Base-by-base conservation (phyloP, 2,888 invertebrate species). In the Fissipunctia ypsillon region DNA sequence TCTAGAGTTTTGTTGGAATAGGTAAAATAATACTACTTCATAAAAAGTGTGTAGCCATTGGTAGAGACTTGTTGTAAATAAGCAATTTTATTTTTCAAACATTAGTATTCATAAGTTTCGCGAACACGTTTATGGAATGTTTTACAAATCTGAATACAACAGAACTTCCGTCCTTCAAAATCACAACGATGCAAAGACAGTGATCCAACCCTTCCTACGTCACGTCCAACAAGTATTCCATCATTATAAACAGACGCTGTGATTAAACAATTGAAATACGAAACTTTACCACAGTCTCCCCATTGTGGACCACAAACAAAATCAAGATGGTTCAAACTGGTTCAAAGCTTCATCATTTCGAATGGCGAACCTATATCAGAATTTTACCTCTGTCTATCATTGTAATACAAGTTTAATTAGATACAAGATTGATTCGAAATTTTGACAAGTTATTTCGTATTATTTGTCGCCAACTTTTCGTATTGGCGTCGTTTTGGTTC, bases 191-290 rank as follows among this genome's bases (percentile, higher is more conserved):
- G 22, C 41, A 56, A 41, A 54, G 22, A 54, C 3, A 35, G 43
- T 16, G n/a, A 22, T 45, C 31, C 48, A 31, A 63, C 48, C 57
- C 69, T 70, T 64, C 64, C 45, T 73, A 16, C 56, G 31, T 31
- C 38, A 43, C 6, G 38, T 1, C 56, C 54, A 63, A 78, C 82
- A 71, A 81, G 48, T 76, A 50, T 25, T 28, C 60, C 3, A 35
- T 0, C 41, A 66, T 78, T 59, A 25, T 63, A 73, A 69, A 63
- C 68, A 81, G 69, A 73, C 22, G 67, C 63, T 68, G 14, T 45
- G 6, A 63, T 63, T 45, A 50, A 63, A 74, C 74, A 74, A 70
- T 78, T 73, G 57, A 54, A 76, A 48, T 52, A 9, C 63, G 54
- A 67, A 80, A 78, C 67, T 60, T 56, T 52, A 35, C 41, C 43